phyloP scores from a whole-genome alignment of 2,113 vertebrate genomes.

The Podarcis cretensis region DNA sequence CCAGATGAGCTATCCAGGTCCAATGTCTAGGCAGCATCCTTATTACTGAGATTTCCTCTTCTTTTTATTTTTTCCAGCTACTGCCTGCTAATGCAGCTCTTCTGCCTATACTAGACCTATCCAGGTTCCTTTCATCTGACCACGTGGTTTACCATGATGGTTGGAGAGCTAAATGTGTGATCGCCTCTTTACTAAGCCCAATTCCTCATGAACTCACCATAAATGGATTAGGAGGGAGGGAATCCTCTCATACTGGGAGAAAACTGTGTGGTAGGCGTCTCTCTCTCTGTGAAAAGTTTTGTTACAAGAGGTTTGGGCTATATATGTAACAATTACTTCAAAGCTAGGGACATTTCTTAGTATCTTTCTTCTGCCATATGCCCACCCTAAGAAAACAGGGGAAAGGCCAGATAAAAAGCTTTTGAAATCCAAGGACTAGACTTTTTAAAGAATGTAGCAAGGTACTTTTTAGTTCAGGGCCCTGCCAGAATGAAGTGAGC shows the following conservation, averaged over 20 bases:
- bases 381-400: background rate
- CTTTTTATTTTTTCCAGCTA: background rate
- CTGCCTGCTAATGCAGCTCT: background rate
- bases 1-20: too few species aligned
- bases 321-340: background rate
- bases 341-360: background rate
- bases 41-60: background rate
- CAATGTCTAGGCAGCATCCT: too few species aligned
- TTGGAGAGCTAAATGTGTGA: background rate
- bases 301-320: background rate
- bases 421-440: constrained; percentile 6
- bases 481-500: constrained; percentile 28
- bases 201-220: background rate
- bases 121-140: background rate
- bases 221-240: background rate
- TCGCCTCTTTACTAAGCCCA: background rate
- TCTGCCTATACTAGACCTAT: background rate
- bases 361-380: background rate
- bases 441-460: constrained; percentile 16
- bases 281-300: constrained; percentile 19
- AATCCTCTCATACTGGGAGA: background rate
- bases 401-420: background rate
- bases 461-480: constrained; percentile 22
- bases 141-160: background rate
- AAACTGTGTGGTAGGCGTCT: background rate